phyloP scores from a whole-genome alignment of 2,113 vertebrate species.

The Orthonyx spaldingii region DNA sequence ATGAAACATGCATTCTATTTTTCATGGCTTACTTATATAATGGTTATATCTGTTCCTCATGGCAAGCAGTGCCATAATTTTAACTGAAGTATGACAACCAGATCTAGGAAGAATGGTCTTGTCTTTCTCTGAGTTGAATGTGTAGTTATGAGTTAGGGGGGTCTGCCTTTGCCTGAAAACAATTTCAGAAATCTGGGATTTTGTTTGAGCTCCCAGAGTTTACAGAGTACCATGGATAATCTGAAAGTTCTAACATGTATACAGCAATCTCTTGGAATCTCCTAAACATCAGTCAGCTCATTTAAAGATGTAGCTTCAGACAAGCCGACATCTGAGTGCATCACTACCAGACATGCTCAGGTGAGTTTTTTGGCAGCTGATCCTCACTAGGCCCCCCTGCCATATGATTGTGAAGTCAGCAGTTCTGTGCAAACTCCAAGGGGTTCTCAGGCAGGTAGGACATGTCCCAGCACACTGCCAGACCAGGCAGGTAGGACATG shows the following conservation, averaged over 20 bases:
- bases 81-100: not conserved
- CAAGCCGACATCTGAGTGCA: not conserved
- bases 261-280: not conserved
- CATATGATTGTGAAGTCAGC: not conserved
- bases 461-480: not conserved
- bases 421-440: not conserved
- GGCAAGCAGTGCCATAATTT: not conserved
- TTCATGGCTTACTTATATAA: not conserved
- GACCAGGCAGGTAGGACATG: not conserved
- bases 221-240: not conserved
- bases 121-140: not conserved
- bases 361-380: not conserved
- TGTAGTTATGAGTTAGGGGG: not conserved
- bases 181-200: not conserved
- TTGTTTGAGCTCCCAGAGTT: not conserved
- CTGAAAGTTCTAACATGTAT: not conserved
- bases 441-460: not conserved
- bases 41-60: not conserved
- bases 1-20: not conserved
- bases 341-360: not conserved
- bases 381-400: not conserved
- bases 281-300: not conserved
- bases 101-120: not conserved
- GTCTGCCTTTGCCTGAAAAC: not conserved
- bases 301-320: not conserved